Evolutionary conservation across 1,140 invertebrate species (phyloP).

Genomic region (Brachionus asplanchnoidis): DNA sequence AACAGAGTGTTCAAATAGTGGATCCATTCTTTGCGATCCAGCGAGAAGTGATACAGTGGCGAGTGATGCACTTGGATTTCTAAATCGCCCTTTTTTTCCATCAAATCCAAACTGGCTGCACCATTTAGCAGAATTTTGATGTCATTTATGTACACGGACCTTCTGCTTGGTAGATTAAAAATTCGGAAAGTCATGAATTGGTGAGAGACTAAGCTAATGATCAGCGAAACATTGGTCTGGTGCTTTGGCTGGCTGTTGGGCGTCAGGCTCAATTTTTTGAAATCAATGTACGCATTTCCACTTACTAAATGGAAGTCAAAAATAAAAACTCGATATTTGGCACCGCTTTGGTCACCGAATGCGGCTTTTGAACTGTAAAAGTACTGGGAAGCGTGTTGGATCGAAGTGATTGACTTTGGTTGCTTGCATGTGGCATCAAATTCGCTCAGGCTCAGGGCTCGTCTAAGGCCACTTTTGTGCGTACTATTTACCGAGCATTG

Average conservation of each 20-base stretch:
- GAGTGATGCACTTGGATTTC: not conserved
- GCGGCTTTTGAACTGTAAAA: not conserved
- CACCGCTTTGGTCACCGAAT: not conserved
- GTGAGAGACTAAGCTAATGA: not conserved
- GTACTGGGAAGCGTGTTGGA: not conserved
- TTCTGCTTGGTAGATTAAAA: not conserved
- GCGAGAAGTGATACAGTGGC: not conserved
- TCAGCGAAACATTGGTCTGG: not conserved
- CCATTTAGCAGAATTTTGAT: constrained; percentile 15
- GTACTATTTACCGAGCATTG: not conserved
- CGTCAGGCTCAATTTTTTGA: not conserved
- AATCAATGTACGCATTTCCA: not conserved
- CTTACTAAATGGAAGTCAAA: constrained; percentile 3
- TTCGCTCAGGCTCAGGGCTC: not conserved
- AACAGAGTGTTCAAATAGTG: not conserved
- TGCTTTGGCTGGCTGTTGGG: not conserved
- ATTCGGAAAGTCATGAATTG: constrained; percentile 30
- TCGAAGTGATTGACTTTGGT: not conserved
- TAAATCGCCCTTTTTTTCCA: constrained; percentile 9
- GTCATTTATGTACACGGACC: not conserved
- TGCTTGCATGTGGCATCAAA: not conserved
- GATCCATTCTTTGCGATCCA: not conserved
- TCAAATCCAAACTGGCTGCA: not conserved
- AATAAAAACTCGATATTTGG: not conserved
- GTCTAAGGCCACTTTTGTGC: not conserved